Conservation (phyloP, 2,888 invertebrate species). For the Coremacera marginata region DNA sequence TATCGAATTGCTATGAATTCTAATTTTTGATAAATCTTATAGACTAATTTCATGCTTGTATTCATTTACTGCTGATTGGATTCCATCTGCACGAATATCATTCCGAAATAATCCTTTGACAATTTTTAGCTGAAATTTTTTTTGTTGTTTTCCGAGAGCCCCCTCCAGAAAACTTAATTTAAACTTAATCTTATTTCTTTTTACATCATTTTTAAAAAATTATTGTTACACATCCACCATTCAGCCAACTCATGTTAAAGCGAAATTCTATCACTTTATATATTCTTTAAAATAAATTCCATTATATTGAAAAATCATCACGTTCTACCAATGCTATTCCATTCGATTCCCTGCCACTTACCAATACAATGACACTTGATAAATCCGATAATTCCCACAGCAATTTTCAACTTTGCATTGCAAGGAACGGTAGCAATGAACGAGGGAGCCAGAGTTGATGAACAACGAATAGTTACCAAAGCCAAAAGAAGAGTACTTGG, state of each 20-base stretch:
- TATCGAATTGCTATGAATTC: too few relatives aligned
- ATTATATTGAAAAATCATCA: conserved; percentile 3
- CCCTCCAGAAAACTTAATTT: too few relatives aligned
- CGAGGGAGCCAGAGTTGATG: not conserved
- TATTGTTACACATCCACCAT: not conserved
- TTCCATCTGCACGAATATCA: too few relatives aligned
- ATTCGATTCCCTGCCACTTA: conserved; percentile 6
- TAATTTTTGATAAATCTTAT: too few relatives aligned
- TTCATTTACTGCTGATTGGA: too few relatives aligned
- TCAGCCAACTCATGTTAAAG: not conserved
- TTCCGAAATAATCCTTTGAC: too few relatives aligned
- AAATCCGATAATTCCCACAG: conserved; percentile 31
- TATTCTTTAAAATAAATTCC: not conserved
- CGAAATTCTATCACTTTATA: not conserved
- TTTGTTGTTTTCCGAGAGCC: too few relatives aligned
- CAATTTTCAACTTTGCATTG: conserved; percentile 30
- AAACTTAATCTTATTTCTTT: too few relatives aligned
- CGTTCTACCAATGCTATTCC: not conserved
- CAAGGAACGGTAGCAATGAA: not conserved
- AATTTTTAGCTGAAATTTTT: too few relatives aligned
- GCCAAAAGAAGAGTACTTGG: not conserved
- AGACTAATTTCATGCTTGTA: too few relatives aligned
- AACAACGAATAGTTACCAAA: not conserved
- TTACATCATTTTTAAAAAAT: not conserved
- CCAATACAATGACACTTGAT: conserved; percentile 30